Percentiles rank a stretch among this genome's conserved stretches.
phyloP scores from a whole-genome alignment of 2,113 vertebrate genomes.

The Sturnira hondurensis region DNA sequence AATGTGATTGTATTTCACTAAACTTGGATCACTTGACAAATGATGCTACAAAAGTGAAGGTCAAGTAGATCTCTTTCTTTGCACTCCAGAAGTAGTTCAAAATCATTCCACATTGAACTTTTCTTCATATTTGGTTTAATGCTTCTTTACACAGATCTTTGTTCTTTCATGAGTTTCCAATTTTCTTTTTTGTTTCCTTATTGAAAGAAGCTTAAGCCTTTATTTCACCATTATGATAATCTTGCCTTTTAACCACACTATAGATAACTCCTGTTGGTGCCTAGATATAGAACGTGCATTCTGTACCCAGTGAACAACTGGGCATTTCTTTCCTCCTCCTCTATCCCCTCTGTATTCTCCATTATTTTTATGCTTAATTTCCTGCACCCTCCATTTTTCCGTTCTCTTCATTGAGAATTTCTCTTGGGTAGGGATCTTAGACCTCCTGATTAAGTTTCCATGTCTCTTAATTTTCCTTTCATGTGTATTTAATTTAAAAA shows the following conservation, averaged over 20 bases:
- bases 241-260: background rate
- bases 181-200: background rate
- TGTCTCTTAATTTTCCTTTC: background rate
- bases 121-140: background rate
- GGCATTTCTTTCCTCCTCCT: background rate
- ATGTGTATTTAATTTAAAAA: background rate
- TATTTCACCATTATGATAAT: background rate
- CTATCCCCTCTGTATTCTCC: background rate
- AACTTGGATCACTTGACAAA: background rate
- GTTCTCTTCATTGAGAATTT: background rate
- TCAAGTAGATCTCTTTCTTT: background rate
- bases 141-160: background rate
- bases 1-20: background rate
- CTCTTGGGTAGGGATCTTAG: background rate
- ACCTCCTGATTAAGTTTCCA: background rate
- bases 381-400: background rate
- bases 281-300: background rate
- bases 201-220: background rate
- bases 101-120: background rate
- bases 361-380: background rate
- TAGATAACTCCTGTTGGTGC: background rate
- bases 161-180: background rate
- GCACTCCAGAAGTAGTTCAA: background rate
- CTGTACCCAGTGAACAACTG: no score
- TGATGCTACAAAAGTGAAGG: background rate